Percentiles rank a stretch among this genome's conserved stretches.
These are phyloP conservation scores for Ectobius pallidus DNA, from an alignment of 2,888 invertebrate genomes.

Conservation along the genomic window DNA sequence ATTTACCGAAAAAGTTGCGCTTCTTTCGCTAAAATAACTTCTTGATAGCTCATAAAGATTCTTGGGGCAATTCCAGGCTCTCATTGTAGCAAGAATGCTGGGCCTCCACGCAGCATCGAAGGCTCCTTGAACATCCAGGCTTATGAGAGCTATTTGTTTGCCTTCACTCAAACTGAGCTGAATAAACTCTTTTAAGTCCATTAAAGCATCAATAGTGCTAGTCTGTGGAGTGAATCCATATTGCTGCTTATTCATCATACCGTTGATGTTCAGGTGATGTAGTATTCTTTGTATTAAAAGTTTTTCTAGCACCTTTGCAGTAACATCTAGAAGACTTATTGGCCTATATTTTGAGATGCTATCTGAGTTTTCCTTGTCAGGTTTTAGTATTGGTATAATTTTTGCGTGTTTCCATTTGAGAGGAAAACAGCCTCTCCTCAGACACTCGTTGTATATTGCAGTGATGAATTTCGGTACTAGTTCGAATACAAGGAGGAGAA, in stretches of 20 bases:
- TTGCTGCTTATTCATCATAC: background rate
- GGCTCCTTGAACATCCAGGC: background rate
- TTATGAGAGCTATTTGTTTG: background rate
- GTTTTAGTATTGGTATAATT: background rate
- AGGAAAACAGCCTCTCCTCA: background rate
- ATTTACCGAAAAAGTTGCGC: background rate
- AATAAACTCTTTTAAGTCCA: background rate
- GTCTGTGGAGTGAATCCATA: background rate
- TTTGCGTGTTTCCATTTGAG: background rate
- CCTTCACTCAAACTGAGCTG: background rate
- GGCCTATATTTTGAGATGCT: background rate
- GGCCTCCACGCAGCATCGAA: background rate
- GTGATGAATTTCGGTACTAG: background rate
- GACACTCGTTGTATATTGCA: conserved; percentile 6
- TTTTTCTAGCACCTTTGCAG: background rate
- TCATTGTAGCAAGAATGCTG: background rate
- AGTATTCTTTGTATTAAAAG: background rate
- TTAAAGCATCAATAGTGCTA: background rate
- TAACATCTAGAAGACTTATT: background rate
- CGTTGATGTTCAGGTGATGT: background rate
- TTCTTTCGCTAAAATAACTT: conserved; percentile 2
- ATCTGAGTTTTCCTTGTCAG: background rate
- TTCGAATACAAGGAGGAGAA: background rate
- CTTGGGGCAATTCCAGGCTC: background rate
- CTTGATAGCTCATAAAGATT: background rate